phyloP scores from a whole-genome alignment of 30 jellyfish, hydroid and myxozoan species.

The Chironex yamaguchii region DNA sequence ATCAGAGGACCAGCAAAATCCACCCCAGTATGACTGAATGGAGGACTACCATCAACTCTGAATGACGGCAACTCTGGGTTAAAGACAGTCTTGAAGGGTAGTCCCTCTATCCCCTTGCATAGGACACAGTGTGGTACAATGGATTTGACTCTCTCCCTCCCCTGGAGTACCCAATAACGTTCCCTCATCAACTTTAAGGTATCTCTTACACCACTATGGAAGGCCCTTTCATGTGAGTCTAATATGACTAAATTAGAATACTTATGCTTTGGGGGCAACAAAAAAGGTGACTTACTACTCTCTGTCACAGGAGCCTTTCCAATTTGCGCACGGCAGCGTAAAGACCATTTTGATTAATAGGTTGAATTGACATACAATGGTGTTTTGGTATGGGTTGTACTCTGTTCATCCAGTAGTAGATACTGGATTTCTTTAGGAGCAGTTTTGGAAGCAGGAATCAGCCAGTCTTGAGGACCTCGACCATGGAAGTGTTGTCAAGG shows the following conservation, averaged over 20 bases:
- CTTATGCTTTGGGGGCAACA: slow-evolving; percentile 19
- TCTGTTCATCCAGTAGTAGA: too few species aligned
- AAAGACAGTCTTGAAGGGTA: background rate
- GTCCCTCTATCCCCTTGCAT: slow-evolving; percentile 19
- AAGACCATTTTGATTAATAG: too few species aligned
- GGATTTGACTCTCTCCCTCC: slow-evolving; percentile 9
- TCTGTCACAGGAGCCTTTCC: slow-evolving; percentile 10
- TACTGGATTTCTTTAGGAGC: too few species aligned
- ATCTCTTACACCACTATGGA: slow-evolving; percentile 16
- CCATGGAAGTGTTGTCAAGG: too few species aligned
- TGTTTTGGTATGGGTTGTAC: too few species aligned
- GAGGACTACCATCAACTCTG: slow-evolving; percentile 24
- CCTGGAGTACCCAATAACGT: slow-evolving; percentile 10
- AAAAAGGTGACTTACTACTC: background rate
- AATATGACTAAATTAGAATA: background rate
- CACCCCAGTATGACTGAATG: slow-evolving; percentile 14
- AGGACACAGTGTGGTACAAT: slow-evolving; percentile 6
- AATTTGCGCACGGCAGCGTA: too few species aligned
- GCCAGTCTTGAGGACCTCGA: too few species aligned
- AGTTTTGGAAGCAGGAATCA: too few species aligned
- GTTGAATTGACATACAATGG: too few species aligned
- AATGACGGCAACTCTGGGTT: slow-evolving; percentile 13
- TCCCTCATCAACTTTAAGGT: slow-evolving; percentile 13
- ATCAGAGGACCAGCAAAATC: slow-evolving; percentile 61
- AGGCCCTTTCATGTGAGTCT: background rate